Conservation (phyloP, 2,888 invertebrate genomes). For the Pomacea canaliculata region DNA sequence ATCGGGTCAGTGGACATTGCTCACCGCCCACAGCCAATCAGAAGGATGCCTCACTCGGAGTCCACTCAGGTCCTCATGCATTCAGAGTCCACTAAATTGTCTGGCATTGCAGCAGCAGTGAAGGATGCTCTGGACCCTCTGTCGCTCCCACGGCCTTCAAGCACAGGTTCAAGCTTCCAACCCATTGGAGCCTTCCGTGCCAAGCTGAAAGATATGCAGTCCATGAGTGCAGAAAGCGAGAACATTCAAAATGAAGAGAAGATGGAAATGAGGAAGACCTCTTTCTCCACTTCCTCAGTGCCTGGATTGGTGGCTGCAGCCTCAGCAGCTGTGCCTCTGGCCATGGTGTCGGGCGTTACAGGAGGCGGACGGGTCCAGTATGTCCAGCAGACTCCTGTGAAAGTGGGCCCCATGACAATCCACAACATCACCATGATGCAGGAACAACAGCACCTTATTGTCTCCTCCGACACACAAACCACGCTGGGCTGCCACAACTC, state of each 20-base stretch:
- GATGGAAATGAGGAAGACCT: slow-evolving; percentile 16
- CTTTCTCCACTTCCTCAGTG: slow-evolving; percentile 22
- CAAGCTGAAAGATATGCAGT: slow-evolving; percentile 37
- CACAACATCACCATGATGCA: slow-evolving; percentile 66
- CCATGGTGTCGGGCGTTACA: slow-evolving; percentile 2
- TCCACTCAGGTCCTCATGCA: neutral
- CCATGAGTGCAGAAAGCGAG: neutral
- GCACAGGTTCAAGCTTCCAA: slow-evolving; percentile 78
- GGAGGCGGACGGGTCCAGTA: slow-evolving; percentile 32
- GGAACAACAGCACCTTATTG: slow-evolving; percentile 59
- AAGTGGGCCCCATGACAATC: slow-evolving; percentile 56
- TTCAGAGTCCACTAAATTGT: slow-evolving; percentile 19
- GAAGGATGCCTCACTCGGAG: slow-evolving; percentile 70
- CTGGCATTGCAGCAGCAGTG: slow-evolving; percentile 14
- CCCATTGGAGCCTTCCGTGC: slow-evolving; percentile 91
- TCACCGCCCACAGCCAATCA: slow-evolving; percentile 90
- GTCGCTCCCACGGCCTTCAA: slow-evolving; percentile 61
- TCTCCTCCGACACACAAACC: slow-evolving; percentile 64
- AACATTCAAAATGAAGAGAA: neutral
- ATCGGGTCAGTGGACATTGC: slow-evolving; percentile 77
- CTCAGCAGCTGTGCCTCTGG: neutral
- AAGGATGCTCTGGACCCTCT: slow-evolving; percentile 39
- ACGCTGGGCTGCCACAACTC: slow-evolving; percentile 54
- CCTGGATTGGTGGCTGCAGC: slow-evolving; percentile 5
- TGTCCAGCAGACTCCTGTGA: slow-evolving; percentile 44